Evolutionary conservation across 1,140 invertebrate genomes (phyloP), one percentile per base, ranked within the genome.

Genomic region (Platyscapa corneri): DNA sequence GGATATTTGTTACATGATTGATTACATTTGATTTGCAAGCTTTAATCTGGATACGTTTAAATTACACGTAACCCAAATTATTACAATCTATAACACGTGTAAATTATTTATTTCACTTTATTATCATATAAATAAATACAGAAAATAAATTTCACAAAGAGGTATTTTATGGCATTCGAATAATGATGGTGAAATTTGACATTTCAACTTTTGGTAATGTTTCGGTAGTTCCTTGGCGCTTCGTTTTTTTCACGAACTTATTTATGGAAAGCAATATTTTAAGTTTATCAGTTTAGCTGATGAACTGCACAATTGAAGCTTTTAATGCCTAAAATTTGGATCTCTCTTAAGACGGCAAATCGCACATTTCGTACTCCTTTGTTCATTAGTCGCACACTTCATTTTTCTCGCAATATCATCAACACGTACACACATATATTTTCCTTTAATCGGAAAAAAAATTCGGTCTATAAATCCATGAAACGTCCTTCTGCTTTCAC

Each of bases 401-500:
- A 56, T 56, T 56, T 56, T 56, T 20, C 12, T 20, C 10, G 56
- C 56, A 60, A 60, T 60, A 27, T 60, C 27, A 60, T 60, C 56
- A 27, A 60, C 27, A 60, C 27, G 3, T 27, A 23, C 14, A 60
- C 56, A 27, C 27, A 3, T 60, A 10, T 27, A 27, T 60, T 10
- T 16, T 14, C 23, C 5, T 67, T 67, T 67, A 67, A 67, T 67
- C 64, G 64, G 42, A 42, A 74, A 82, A 82, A 82, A 74, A 74
- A 75, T 82, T 82, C 53, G 53, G 81, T 60, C 81, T 82, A 82
- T 79, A 79, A 80, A 79, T 74, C 65, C n/a, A 75, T 37, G 46
- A 81, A 82, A 78, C 30, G 65, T 80, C 67, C 70, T 75, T 78
- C 74, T 80, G 67, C 76, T 79, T 85, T 79, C 79, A 74, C 83